Evolutionary conservation across 1,140 invertebrate genomes (phyloP), one percentile per base, ranked within the genome.

Genomic region (Harlomillsia oculata): DNA sequence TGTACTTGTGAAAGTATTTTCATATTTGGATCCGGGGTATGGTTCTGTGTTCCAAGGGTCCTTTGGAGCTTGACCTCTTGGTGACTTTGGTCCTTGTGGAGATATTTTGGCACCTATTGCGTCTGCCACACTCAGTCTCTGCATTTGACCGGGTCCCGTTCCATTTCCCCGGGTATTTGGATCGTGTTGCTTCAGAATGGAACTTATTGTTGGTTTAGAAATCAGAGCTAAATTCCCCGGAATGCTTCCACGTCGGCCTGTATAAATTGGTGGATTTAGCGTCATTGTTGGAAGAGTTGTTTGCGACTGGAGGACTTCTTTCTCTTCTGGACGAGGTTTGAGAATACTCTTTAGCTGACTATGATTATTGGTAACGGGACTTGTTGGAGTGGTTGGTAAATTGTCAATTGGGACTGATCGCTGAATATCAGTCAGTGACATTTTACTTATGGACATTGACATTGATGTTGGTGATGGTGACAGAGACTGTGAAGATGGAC

Each of bases 221-320:
- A 25, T 37, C 6, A 46, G 28, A 0, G 39, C 32, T 23, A 46
- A 57, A 26, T 48, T 49, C 21, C 55, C 39, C 9, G 55, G 55
- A 50, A 57, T 39, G 30, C 55, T 57, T 3, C 55, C 55, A 9
- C 55, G 36, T 20, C 55, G 28, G 5, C 44, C 46, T n/a, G 49
- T 20, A 3, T 30, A 26, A 5, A 36, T 9, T 23, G 25, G 5
- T 44, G 39, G 46, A 51, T 48, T 48, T n/a, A n/a, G n/a, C n/a
- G n/a, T n/a, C n/a, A n/a, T n/a, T n/a, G n/a, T n/a, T n/a, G n/a
- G n/a, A n/a, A n/a, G n/a, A n/a, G n/a, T n/a, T n/a, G n/a, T 23
- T 48, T 11, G 29, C 2, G 3, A 34, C 3, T 32, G 45, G 29
- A 11, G 36, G 25, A 32, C 29, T 48, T 9, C 45, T 48, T 20